Conservation (phyloP, 2,797 vertebrate genomes). For the Lutjanus campechanus region DNA sequence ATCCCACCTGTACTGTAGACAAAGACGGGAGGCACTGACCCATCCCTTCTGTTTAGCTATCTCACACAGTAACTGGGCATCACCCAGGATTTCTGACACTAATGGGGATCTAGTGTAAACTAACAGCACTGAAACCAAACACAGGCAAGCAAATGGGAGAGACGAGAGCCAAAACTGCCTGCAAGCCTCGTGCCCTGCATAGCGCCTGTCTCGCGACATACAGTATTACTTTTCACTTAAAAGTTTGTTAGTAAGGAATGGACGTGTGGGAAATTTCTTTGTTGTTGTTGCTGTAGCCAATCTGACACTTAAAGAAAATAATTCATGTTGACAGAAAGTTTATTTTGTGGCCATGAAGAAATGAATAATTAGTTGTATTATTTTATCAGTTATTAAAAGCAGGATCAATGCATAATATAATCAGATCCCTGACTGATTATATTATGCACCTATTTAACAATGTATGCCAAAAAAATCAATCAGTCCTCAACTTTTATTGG, state of each 20-base stretch:
- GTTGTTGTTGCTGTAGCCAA: neutral
- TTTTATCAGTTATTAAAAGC: constrained; percentile 2
- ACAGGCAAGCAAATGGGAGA: constrained; percentile 38
- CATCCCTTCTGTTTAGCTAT: constrained; percentile 32
- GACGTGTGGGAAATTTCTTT: too few relatives aligned
- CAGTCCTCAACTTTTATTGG: too few relatives aligned
- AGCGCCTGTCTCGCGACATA: neutral
- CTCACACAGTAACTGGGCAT: constrained; percentile 58
- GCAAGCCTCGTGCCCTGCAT: neutral
- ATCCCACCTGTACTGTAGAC: constrained; percentile 19
- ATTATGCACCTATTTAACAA: too few relatives aligned
- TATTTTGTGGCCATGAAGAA: neutral
- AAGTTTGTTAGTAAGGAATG: neutral
- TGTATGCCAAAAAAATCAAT: too few relatives aligned
- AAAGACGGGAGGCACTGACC: neutral
- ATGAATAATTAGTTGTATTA: neutral
- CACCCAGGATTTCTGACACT: constrained; percentile 64
- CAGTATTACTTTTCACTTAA: neutral
- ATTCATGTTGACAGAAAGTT: neutral
- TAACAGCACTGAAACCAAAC: constrained; percentile 60
- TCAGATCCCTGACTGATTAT: too few relatives aligned
- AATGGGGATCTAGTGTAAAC: constrained; percentile 76
- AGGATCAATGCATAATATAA: neutral
- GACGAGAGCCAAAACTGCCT: constrained; percentile 1
- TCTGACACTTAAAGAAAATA: neutral